These are phyloP conservation scores for Torymus auratus DNA, from an alignment of 2,888 invertebrate genomes.

Conservation along the genomic window DNA sequence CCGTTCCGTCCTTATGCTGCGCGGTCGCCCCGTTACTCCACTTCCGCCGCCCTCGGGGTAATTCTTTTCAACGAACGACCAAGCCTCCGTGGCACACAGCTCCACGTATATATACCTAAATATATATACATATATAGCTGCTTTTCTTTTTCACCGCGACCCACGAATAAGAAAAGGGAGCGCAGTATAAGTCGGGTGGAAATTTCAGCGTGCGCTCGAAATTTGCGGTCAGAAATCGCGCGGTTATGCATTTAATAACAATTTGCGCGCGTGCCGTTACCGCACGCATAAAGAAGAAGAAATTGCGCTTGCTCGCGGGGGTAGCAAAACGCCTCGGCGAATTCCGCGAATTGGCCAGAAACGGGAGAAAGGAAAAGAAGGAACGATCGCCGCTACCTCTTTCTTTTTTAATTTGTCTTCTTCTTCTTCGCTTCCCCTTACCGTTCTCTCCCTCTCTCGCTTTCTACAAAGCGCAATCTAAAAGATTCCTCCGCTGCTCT, in stretches of 20 bases:
- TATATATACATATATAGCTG: neutral
- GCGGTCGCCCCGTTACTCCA: neutral
- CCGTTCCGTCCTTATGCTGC: neutral
- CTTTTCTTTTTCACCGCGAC: no score
- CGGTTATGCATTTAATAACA: constrained; percentile 8
- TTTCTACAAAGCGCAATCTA: neutral
- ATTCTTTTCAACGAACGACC: constrained; percentile 25
- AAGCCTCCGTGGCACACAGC: neutral
- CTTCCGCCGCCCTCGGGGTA: constrained; percentile 13
- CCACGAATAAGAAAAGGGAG: no score
- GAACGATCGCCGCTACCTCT: constrained; percentile 4
- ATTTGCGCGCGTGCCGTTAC: neutral
- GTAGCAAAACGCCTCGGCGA: no score
- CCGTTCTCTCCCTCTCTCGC: neutral
- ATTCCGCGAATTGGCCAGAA: constrained; percentile 10
- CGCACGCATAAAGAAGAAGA: constrained; percentile 18
- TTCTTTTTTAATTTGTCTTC: constrained; percentile 16
- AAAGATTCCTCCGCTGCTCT: neutral
- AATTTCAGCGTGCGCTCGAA: neutral
- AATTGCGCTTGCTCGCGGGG: neutral
- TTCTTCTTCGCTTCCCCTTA: neutral
- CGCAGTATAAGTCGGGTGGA: neutral
- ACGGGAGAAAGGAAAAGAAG: neutral
- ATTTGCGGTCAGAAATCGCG: neutral
- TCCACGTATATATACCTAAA: neutral